phyloP scores from a whole-genome alignment of 64 coral and sea anemone genomes.

The Stichodactyla mertensii region DNA sequence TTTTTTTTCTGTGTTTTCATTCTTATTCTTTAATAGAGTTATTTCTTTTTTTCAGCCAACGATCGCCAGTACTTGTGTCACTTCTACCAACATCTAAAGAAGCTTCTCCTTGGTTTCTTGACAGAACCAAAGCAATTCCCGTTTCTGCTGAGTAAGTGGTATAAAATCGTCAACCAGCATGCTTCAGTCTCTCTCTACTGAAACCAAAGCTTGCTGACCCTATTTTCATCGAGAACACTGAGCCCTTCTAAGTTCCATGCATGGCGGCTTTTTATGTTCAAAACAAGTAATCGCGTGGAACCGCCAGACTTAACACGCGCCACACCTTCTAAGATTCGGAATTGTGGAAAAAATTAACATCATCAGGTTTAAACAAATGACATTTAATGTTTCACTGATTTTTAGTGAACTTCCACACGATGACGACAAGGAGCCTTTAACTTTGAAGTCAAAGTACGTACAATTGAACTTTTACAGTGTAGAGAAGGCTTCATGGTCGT shows the following conservation, averaged over 20 bases:
- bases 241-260: too few species aligned
- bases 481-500: not conserved
- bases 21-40: too few species aligned
- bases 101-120: slow-evolving; percentile 69
- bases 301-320: too few species aligned
- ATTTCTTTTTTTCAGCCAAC: slow-evolving; percentile 44
- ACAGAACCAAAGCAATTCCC: slow-evolving; percentile 71
- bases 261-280: too few species aligned
- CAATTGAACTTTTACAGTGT: not conserved
- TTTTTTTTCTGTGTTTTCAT: too few species aligned
- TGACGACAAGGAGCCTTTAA: not conserved
- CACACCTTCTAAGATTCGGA: too few species aligned
- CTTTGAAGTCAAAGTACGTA: not conserved
- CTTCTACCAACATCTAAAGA: slow-evolving; percentile 88
- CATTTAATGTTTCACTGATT: not conserved
- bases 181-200: not conserved
- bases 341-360: too few species aligned
- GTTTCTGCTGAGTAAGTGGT: slow-evolving; percentile 75
- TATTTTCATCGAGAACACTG: too few species aligned
- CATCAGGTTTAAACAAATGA: too few species aligned
- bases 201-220: too few species aligned
- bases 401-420: slow-evolving; percentile 10
- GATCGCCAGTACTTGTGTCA: slow-evolving; percentile 88
- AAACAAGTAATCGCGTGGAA: too few species aligned
- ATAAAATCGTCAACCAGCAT: not conserved